Evolutionary conservation across 1,140 invertebrate genomes (phyloP).

Genomic region (Bactericera cockerelli): DNA sequence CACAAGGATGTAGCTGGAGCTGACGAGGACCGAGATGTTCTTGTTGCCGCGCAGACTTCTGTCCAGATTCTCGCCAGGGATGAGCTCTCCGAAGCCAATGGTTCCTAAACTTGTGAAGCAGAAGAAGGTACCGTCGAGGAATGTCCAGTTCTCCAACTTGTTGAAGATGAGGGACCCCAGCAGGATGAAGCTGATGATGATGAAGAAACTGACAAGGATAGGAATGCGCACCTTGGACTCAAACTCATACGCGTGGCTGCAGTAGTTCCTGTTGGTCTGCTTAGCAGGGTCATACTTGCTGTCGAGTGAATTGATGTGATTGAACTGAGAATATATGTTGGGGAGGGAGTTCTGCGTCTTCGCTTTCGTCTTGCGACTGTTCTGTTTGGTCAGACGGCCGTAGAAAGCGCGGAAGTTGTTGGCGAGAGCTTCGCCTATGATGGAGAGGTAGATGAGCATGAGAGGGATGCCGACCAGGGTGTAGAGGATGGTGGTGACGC

Average conservation of each 20-base stretch:
- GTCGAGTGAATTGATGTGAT: conserved; percentile 15
- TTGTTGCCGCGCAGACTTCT: conserved; percentile 27
- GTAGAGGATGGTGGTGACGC: conserved; percentile 71
- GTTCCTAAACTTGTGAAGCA: conserved; percentile 84
- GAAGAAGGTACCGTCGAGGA: conserved; percentile 85
- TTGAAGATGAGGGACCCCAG: conserved; percentile 83
- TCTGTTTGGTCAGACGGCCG: conserved; percentile 19
- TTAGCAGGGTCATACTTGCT: conserved; percentile 15
- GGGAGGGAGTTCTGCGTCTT: conserved; percentile 6
- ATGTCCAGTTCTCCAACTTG: conserved; percentile 74
- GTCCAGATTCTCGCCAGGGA: conserved; percentile 33
- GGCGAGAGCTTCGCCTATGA: conserved; percentile 56
- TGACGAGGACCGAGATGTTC: conserved; percentile 60
- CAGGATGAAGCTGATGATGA: conserved; percentile 78
- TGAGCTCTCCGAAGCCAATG: conserved; percentile 75
- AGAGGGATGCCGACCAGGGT: conserved; percentile 78
- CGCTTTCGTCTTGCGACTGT: conserved; percentile 11
- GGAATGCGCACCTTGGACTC: conserved; percentile 41
- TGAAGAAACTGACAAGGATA: conserved; percentile 71
- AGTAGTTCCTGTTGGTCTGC: conserved; percentile 22
- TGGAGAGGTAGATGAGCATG: conserved; percentile 76
- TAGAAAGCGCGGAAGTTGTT: conserved; percentile 30
- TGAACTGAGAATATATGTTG: conserved; percentile 9
- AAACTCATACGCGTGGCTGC: conserved; percentile 13
- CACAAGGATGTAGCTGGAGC: conserved; percentile 76